Conservation (phyloP, 2,888 invertebrate species). For the Drosophila melanosoma region DNA sequence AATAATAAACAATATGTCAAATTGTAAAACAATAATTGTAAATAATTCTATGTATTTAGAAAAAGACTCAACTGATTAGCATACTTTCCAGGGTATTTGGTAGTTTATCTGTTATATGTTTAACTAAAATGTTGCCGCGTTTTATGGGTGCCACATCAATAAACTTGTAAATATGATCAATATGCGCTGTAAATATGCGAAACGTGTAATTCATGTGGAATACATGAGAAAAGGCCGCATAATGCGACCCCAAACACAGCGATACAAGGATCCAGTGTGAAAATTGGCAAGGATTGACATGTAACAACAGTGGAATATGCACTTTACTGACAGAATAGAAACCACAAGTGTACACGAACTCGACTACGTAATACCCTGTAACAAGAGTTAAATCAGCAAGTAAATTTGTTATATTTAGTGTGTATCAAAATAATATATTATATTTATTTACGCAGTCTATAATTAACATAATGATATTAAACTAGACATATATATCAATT, state of each 20-base stretch:
- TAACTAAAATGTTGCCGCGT: slow-evolving; percentile 7
- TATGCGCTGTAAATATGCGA: slow-evolving; percentile 53
- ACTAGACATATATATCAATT: neutral
- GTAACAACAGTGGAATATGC: slow-evolving; percentile 10
- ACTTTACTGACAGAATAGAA: neutral
- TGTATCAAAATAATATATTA: neutral
- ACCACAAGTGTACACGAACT: neutral
- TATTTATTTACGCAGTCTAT: neutral
- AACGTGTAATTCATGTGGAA: slow-evolving; percentile 51
- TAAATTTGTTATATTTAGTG: too few species aligned
- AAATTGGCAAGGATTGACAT: slow-evolving; percentile 27
- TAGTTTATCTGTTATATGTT: neutral
- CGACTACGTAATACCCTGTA: slow-evolving; percentile 4
- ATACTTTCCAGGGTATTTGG: slow-evolving; percentile 8
- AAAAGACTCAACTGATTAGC: neutral
- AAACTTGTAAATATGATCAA: slow-evolving; percentile 60
- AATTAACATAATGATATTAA: neutral
- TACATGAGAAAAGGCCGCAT: slow-evolving; percentile 34
- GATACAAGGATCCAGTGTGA: neutral
- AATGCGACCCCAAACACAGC: slow-evolving; percentile 23
- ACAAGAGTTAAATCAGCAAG: neutral
- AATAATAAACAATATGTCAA: neutral
- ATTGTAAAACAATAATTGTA: neutral
- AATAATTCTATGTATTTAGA: neutral
- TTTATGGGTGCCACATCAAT: slow-evolving; percentile 42